A percentile compares a stretch with the other conserved stretches of the same genome.
Conservation (phyloP, 2,113 vertebrate species). For the Ivindomyrus marchei region DNA sequence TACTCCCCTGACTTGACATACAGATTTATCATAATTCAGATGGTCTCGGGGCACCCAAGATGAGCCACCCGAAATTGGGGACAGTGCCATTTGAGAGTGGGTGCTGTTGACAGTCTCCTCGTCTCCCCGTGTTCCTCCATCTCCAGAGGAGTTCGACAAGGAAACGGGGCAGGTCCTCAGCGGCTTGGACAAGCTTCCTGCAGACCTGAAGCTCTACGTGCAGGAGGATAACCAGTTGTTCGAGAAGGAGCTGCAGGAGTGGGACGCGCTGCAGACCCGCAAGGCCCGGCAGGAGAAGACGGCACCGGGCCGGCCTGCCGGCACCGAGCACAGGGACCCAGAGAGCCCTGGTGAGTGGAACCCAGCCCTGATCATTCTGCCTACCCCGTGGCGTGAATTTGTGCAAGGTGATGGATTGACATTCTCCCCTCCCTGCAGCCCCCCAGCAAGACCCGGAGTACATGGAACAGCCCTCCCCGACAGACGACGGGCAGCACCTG, state of each 20-base stretch:
- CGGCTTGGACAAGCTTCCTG: conserved; percentile 86
- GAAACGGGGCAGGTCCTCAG: conserved; percentile 86
- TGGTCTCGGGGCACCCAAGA: neutral
- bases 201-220: conserved; percentile 86
- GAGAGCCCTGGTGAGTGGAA: conserved; percentile 53
- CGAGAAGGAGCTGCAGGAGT: conserved; percentile 85
- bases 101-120: neutral
- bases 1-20: neutral
- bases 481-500: conserved; percentile 78
- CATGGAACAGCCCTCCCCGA: conserved; percentile 89
- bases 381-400: neutral
- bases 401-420: neutral
- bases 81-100: neutral
- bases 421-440: conserved; percentile 46
- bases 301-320: conserved; percentile 47
- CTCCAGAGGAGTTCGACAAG: conserved; percentile 88
- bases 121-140: conserved; percentile 1
- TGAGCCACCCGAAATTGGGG: neutral
- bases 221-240: conserved; percentile 88
- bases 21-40: neutral
- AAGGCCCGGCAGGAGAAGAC: conserved; percentile 86
- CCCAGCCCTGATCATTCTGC: neutral
- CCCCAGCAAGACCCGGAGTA: conserved; percentile 83
- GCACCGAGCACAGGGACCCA: conserved; percentile 51
- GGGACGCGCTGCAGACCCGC: conserved; percentile 77